phyloP scores from a whole-genome alignment of 2,888 invertebrate species.

The Andrena trimmerana region DNA sequence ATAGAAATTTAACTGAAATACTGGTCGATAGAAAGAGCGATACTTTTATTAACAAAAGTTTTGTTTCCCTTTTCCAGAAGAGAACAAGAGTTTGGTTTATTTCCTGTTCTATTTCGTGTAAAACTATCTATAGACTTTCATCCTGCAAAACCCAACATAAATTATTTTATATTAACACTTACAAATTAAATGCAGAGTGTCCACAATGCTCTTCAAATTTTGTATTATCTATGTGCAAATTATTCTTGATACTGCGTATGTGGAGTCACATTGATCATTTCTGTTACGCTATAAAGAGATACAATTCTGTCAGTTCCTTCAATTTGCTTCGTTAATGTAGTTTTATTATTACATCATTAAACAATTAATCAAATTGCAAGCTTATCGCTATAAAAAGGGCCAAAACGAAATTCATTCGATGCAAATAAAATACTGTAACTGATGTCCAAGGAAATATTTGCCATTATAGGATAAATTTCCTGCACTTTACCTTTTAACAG shows the following conservation, averaged over 20 bases:
- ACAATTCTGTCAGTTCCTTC: slow-evolving; percentile 64
- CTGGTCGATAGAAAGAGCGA: not conserved
- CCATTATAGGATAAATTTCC: slow-evolving; percentile 1
- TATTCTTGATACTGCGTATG: slow-evolving; percentile 91
- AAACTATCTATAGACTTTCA: slow-evolving; percentile 2
- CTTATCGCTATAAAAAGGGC: slow-evolving; percentile 34
- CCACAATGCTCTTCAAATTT: slow-evolving; percentile 38
- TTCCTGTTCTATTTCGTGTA: slow-evolving; percentile 2
- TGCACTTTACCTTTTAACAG: slow-evolving; percentile 30
- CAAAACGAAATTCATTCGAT: slow-evolving; percentile 27
- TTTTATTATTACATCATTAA: slow-evolving; percentile 12
- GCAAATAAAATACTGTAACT: slow-evolving; percentile 22
- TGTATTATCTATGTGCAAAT: slow-evolving; percentile 22
- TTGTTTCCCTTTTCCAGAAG: not conserved
- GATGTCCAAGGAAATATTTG: slow-evolving; percentile 4
- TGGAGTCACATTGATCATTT: slow-evolving; percentile 96
- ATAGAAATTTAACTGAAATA: slow-evolving; percentile 4
- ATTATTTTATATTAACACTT: slow-evolving; percentile 51
- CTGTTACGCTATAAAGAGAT: slow-evolving; percentile 91
- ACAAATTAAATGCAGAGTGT: slow-evolving; percentile 60
- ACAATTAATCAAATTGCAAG: slow-evolving; percentile 38
- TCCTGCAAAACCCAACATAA: slow-evolving; percentile 7
- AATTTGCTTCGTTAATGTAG: slow-evolving; percentile 31
- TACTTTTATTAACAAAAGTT: not conserved
- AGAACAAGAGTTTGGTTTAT: not conserved